These are phyloP conservation scores for Lucilia sericata DNA, from an alignment of 1,140 invertebrate genomes.

Conservation along the genomic window DNA sequence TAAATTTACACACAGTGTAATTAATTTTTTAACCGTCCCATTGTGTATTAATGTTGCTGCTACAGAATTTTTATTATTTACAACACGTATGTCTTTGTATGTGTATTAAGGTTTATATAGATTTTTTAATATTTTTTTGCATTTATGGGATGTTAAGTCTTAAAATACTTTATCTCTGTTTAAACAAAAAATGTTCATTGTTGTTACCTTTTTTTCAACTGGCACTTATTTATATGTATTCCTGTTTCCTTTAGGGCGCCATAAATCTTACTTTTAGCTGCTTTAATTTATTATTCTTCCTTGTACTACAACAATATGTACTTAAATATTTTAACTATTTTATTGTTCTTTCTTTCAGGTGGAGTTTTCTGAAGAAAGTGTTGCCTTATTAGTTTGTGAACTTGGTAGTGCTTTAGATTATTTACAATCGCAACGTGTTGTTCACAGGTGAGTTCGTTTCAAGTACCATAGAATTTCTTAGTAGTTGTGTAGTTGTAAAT, in stretches of 20 bases:
- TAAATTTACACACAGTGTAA: no score
- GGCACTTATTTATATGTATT: background rate
- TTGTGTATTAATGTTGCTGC: no score
- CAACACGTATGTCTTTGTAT: no score
- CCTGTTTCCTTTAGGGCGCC: background rate
- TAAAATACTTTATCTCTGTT: background rate
- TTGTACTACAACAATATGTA: no score
- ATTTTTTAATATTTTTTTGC: background rate
- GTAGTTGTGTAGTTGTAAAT: no score
- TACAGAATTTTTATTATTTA: no score
- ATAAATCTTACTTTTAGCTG: background rate
- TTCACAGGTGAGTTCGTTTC: constrained; percentile 76
- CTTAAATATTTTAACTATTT: background rate
- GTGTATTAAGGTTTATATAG: no score
- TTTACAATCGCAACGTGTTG: constrained; percentile 78
- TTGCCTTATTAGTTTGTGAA: constrained; percentile 83
- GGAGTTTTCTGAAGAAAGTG: constrained; percentile 78
- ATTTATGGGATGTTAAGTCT: background rate
- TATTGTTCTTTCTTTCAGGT: constrained; percentile 69
- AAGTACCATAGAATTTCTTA: background rate
- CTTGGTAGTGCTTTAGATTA: constrained; percentile 86
- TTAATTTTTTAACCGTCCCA: no score
- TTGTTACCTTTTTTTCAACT: background rate
- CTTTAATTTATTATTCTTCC: no score
- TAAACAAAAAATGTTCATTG: background rate